Evolutionary conservation across 2,888 invertebrate species (phyloP), one percentile per base, ranked within the genome.

Genomic region (Caenorhabditis japonica): DNA sequence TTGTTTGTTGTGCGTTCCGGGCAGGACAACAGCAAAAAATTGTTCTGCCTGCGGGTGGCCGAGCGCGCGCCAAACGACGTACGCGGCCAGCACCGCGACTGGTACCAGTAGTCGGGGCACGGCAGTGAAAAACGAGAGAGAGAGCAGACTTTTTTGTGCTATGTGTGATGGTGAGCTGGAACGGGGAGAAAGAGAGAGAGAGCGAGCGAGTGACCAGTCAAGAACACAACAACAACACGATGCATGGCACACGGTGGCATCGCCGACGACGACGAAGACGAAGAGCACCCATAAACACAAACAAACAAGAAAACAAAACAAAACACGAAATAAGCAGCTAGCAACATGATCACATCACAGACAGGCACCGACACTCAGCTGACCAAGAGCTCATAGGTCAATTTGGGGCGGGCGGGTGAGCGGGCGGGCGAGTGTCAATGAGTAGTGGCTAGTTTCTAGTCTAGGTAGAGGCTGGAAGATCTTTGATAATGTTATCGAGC

Each of bases 1-100:
- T 71, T 71, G 71, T 71, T 71, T 61, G 58, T 44, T 59, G 58
- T 46, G 36, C 36, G 44, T 47, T 47, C 44, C 47, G 43, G 58
- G 38, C 34, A 43, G 43, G 36, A 41, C 41, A 5, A 27, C 36
- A 39, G 8, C 7, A 38, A 38, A 7, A 38, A 7, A 25, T 25
- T 44, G 21, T 17, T 34, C 58, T 38, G 56, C 44, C 34, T 34
- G 38, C 27, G 47, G 47, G 44, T 36, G 59, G 56, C 41, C 17
- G 46, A 12, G 17, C 38, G 47, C 19, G 49, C 59, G 34, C 19
- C 30, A 53, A 33, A 55, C 39, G 55, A 33, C 38, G 23, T 21
- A 60, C 38, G 53, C 46, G 34, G 27, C 38, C 51, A 41, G 49
- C 49, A 60, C 49, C 30, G 60, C 27, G 56, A 33, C 47, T 53